These are phyloP conservation scores for Salarias fasciatus DNA, from an alignment of 2,797 vertebrate species.

Conservation along the genomic window DNA sequence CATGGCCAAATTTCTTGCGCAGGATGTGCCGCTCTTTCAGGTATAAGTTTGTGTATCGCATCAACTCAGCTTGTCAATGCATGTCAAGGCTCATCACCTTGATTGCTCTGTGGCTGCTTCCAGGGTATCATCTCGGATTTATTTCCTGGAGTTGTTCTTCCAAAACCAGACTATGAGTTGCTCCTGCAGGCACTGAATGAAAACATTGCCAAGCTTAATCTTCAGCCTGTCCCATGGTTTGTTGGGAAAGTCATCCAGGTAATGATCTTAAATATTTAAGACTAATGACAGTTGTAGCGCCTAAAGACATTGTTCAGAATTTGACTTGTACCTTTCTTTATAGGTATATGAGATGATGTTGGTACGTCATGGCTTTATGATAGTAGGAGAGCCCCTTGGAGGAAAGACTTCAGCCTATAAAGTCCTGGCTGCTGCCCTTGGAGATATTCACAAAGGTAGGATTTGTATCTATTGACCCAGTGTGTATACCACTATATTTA, in stretches of 20 bases:
- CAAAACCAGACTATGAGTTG: conserved; percentile 90
- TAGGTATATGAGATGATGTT: conserved; percentile 98
- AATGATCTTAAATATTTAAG: not conserved
- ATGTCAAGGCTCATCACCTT: not conserved
- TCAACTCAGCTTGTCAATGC: not conserved
- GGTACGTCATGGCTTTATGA: conserved; percentile 96
- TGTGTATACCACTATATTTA: not conserved
- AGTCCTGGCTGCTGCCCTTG: conserved; percentile 88
- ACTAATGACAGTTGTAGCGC: not conserved
- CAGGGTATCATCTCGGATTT: conserved; percentile 97
- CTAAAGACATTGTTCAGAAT: not conserved
- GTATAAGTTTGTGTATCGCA: conserved; percentile 66
- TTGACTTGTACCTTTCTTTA: conserved; percentile 21
- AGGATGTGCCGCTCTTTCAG: conserved; percentile 95
- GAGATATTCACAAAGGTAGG: conserved; percentile 85
- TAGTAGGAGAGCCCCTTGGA: conserved; percentile 91
- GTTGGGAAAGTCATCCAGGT: conserved; percentile 97
- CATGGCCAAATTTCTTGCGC: conserved; percentile 93
- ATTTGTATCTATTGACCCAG: not conserved
- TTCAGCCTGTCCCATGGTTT: conserved; percentile 94
- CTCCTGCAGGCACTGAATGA: conserved; percentile 85
- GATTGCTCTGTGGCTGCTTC: conserved; percentile 32
- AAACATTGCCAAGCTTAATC: conserved; percentile 86
- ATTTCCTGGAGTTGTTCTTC: conserved; percentile 92
- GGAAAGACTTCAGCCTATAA: conserved; percentile 93